These are phyloP conservation scores for Cynoglossus semilaevis DNA, from an alignment of 2,113 vertebrate species.

Conservation along the genomic window DNA sequence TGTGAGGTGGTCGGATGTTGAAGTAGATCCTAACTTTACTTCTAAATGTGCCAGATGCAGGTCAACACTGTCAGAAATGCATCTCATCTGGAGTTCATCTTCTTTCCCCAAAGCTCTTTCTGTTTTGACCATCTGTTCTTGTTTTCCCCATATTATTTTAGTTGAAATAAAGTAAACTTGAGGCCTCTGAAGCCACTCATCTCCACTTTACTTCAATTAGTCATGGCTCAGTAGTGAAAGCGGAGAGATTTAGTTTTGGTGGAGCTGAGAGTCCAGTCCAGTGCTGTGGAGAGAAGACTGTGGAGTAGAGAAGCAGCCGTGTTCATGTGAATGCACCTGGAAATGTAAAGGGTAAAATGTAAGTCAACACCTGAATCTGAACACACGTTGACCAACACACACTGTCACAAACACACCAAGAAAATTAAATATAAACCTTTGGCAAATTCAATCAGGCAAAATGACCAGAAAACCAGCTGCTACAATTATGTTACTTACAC, in stretches of 20 bases:
- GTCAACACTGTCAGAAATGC: not conserved
- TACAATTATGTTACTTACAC: no score
- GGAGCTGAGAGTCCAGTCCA: no score
- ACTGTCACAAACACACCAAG: no score
- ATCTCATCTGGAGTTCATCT: not conserved
- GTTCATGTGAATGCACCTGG: conserved; percentile 26
- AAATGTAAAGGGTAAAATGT: conserved; percentile 28
- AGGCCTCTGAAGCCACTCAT: conserved; percentile 6
- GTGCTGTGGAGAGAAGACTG: no score
- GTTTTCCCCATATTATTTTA: not conserved
- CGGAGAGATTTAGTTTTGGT: no score
- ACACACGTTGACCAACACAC: not conserved
- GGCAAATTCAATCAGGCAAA: no score
- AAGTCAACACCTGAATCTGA: conserved; percentile 26
- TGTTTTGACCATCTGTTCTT: conserved; percentile 18
- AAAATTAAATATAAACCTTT: no score
- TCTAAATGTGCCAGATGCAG: not conserved
- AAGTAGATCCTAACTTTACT: no score
- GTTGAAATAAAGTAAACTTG: not conserved
- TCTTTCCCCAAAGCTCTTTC: not conserved
- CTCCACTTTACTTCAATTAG: conserved; percentile 5
- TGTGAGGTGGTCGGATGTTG: no score
- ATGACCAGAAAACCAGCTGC: no score
- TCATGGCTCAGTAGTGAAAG: not conserved
- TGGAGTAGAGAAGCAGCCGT: no score